A percentile compares a stretch with the other conserved stretches of the same genome.
These are phyloP conservation scores for Melitaea cinxia DNA, from an alignment of 1,140 invertebrate genomes.

Conservation along the genomic window DNA sequence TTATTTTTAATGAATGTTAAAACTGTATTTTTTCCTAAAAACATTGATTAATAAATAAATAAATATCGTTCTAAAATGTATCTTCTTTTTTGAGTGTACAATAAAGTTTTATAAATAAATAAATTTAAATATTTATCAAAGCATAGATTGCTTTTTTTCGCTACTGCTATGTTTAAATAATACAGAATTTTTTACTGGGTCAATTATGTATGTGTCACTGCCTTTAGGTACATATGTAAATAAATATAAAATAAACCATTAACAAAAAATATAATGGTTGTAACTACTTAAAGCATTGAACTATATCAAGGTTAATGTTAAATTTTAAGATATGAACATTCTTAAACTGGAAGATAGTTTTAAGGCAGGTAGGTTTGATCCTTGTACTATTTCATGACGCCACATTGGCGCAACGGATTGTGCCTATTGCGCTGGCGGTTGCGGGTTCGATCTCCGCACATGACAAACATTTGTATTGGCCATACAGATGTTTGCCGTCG, in stretches of 20 bases:
- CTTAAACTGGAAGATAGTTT: no score
- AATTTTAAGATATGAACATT: conserved; percentile 24
- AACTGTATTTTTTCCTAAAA: no score
- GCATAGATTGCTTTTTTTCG: not conserved
- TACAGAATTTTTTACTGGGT: not conserved
- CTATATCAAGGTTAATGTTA: conserved; percentile 57
- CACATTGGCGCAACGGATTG: no score
- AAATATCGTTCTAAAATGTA: no score
- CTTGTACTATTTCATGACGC: conserved; percentile 1
- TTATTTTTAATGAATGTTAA: no score
- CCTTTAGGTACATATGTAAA: not conserved
- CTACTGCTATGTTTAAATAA: not conserved
- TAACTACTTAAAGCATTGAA: conserved; percentile 52
- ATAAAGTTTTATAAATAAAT: not conserved
- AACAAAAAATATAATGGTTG: conserved; percentile 46
- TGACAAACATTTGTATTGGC: no score
- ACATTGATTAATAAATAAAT: no score
- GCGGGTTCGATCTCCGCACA: no score
- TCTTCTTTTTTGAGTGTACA: no score
- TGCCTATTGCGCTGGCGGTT: no score
- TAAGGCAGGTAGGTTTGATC: not conserved
- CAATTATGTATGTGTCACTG: conserved; percentile 6
- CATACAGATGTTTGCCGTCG: no score
- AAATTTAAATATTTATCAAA: not conserved
- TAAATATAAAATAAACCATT: conserved; percentile 39